Percentiles rank a stretch among this genome's conserved stretches.
Evolutionary conservation across 2,888 invertebrate species (phyloP).

Genomic region (Agonopterix heracliana): DNA sequence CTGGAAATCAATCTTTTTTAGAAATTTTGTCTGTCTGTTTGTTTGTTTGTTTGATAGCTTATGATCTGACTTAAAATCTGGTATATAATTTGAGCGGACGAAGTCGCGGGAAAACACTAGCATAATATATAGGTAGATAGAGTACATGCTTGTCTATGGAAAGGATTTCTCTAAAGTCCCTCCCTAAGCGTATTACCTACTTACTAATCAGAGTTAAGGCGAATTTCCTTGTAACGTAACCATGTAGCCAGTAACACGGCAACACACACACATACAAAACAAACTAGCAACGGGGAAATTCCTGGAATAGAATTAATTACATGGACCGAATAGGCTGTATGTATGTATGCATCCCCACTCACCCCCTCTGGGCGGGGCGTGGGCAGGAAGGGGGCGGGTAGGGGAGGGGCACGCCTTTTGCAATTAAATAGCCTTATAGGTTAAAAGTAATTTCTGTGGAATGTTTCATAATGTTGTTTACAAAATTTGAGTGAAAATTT

Average conservation of each 20-base stretch:
- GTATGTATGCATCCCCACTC: constrained; percentile 3
- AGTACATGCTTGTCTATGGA: too few species aligned
- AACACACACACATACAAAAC: constrained; percentile 22
- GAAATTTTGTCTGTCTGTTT: too few species aligned
- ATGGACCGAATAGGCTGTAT: constrained; percentile 13
- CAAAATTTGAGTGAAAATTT: neutral
- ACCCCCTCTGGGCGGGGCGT: constrained; percentile 19
- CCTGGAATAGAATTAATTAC: constrained; percentile 56
- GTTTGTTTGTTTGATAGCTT: too few species aligned
- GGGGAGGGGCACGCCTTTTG: constrained; percentile 18
- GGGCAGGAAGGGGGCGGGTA: constrained; percentile 22
- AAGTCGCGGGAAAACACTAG: too few species aligned
- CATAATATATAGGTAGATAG: too few species aligned
- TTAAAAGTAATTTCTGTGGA: constrained; percentile 37
- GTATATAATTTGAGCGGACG: too few species aligned
- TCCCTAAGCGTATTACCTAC: too few species aligned
- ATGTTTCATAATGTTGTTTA: constrained; percentile 7
- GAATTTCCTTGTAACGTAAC: neutral
- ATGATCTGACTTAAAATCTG: too few species aligned
- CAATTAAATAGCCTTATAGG: constrained; percentile 40
- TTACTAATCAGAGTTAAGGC: too few species aligned
- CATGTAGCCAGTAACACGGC: neutral
- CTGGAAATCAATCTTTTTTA: too few species aligned
- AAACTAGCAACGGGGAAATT: constrained; percentile 27
- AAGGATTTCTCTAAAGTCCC: too few species aligned